These are phyloP conservation scores for Temnothorax unifasciatus DNA, from an alignment of 2,888 invertebrate species.

Conservation along the genomic window DNA sequence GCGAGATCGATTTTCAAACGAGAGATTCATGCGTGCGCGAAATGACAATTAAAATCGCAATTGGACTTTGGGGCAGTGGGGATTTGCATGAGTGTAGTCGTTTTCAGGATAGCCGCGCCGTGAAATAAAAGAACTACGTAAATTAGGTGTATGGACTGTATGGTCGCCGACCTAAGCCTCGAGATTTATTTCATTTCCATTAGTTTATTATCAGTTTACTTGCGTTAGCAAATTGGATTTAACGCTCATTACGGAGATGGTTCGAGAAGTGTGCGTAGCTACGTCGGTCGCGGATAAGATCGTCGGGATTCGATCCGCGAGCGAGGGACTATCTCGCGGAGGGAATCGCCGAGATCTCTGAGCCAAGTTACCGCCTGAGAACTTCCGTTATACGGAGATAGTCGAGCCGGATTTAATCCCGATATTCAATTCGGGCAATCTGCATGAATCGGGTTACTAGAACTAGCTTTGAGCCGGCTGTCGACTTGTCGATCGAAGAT, in stretches of 20 bases:
- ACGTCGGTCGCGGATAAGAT: constrained; percentile 31
- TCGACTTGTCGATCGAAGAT: constrained; percentile 42
- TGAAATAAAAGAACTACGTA: constrained; percentile 13
- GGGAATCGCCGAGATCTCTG: constrained; percentile 58
- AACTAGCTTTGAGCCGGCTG: constrained; percentile 37
- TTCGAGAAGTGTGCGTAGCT: constrained; percentile 35
- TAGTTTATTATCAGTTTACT: constrained; percentile 60
- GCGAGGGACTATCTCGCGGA: constrained; percentile 29
- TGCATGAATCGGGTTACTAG: constrained; percentile 69
- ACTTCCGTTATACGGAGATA: constrained; percentile 65
- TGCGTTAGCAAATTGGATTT: constrained; percentile 49
- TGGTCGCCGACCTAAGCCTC: neutral
- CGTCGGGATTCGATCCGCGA: constrained; percentile 63
- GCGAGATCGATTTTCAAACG: neutral
- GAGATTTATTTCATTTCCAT: constrained; percentile 64
- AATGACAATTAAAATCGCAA: constrained; percentile 44
- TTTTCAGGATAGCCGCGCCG: constrained; percentile 6
- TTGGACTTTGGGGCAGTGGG: constrained; percentile 7
- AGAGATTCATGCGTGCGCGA: neutral
- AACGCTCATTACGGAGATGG: constrained; percentile 32
- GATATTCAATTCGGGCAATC: constrained; percentile 75
- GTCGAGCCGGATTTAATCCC: constrained; percentile 68
- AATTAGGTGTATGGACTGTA: constrained; percentile 20
- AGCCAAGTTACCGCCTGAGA: constrained; percentile 63
- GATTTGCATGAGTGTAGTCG: constrained; percentile 25